phyloP scores from a whole-genome alignment of 2,113 vertebrate species.

The Lichenostomus cassidix region DNA sequence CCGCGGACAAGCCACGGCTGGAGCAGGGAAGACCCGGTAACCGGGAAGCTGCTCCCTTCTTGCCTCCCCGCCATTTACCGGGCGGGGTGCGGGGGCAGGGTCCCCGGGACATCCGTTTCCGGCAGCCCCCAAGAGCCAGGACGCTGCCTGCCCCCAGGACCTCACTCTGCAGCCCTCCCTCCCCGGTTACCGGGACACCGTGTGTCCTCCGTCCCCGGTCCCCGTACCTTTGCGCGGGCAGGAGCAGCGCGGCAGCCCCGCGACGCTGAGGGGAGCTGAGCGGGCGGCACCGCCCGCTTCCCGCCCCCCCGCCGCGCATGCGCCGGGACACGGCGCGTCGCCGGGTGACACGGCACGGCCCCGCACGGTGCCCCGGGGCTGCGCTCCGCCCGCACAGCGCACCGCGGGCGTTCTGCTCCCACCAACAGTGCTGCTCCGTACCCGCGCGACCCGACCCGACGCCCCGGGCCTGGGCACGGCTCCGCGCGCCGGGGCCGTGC shows the following conservation, averaged over 20 bases:
- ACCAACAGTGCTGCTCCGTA: too few relatives aligned
- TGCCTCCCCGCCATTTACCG: neutral
- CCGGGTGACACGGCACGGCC: neutral
- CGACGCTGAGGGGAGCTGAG: neutral
- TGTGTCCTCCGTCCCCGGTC: neutral
- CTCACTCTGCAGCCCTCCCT: too few relatives aligned
- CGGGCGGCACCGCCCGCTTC: neutral
- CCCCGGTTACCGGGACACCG: neutral
- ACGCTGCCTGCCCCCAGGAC: too few relatives aligned
- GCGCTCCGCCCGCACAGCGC: too few relatives aligned
- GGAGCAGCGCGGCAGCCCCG: neutral
- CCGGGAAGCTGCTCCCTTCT: neutral
- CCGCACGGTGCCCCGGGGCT: too few relatives aligned
- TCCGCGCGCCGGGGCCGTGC: too few relatives aligned
- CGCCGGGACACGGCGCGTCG: rapidly evolving
- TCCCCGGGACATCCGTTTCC: neutral
- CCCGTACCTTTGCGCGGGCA: neutral
- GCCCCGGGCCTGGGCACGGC: too few relatives aligned
- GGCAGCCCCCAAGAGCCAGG: neutral
- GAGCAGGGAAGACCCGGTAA: neutral
- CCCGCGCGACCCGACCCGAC: neutral
- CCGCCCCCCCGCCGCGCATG: neutral
- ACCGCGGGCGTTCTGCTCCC: neutral
- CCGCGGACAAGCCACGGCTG: too few relatives aligned
- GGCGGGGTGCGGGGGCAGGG: neutral